Percentiles rank a stretch among this genome's conserved stretches.
phyloP scores from a whole-genome alignment of 2,888 invertebrate genomes.

The Horisme vitalbata region DNA sequence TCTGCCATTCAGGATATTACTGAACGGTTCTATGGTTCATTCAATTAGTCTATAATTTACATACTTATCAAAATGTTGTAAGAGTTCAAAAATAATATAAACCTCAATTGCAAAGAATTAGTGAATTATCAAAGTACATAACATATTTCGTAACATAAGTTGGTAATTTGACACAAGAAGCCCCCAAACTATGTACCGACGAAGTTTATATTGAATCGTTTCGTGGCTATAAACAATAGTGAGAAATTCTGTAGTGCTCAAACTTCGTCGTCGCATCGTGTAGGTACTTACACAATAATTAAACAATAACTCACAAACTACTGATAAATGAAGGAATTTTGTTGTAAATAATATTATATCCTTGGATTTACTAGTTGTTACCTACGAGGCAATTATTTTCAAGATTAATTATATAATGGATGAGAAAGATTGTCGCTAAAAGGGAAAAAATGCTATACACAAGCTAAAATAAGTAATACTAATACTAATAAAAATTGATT shows the following conservation, averaged over 20 bases:
- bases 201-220: constrained; percentile 30
- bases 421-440: too few species aligned
- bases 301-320: constrained; percentile 45
- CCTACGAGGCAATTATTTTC: too few species aligned
- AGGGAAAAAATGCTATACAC: too few species aligned
- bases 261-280: constrained; percentile 33
- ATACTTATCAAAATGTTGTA: too few species aligned
- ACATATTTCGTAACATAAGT: constrained; percentile 16
- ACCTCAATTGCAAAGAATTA: too few species aligned
- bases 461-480: too few species aligned
- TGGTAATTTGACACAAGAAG: constrained; percentile 25
- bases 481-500: too few species aligned
- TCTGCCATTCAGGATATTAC: too few species aligned
- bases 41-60: too few species aligned
- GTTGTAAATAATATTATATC: constrained; percentile 2
- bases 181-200: constrained; percentile 27
- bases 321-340: constrained; percentile 20
- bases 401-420: too few species aligned
- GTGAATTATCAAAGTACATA: constrained; percentile 7
- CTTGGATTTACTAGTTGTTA: too few species aligned
- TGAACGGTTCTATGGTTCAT: not conserved
- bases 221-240: constrained; percentile 30
- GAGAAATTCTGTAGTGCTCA: constrained; percentile 27
- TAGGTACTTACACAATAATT: constrained; percentile 37
- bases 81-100: too few species aligned